These are phyloP conservation scores for Lapara coniferarum DNA, from an alignment of 2,888 invertebrate species.

Conservation along the genomic window DNA sequence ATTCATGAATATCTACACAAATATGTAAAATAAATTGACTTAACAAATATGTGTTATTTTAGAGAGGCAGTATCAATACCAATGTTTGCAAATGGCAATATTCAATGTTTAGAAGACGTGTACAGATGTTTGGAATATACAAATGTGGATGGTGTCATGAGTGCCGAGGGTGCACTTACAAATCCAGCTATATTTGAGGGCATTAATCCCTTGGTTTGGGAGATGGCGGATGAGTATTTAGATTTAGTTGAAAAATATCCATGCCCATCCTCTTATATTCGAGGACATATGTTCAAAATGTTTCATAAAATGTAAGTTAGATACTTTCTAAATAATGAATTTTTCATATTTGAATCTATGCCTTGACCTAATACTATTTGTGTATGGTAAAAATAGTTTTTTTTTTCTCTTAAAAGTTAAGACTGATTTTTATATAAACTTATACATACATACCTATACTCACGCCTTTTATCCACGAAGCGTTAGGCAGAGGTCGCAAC, in stretches of 20 bases:
- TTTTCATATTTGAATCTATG: no score
- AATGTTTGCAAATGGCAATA: slow-evolving; percentile 98
- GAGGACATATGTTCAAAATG: slow-evolving; percentile 98
- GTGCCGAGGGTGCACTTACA: slow-evolving; percentile 97
- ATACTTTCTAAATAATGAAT: background rate
- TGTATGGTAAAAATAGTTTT: no score
- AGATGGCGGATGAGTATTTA: slow-evolving; percentile 94
- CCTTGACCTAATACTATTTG: no score
- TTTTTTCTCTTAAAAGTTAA: no score
- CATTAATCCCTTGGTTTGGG: slow-evolving; percentile 92
- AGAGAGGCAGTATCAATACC: slow-evolving; percentile 95
- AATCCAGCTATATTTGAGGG: slow-evolving; percentile 97
- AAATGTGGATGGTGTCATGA: slow-evolving; percentile 94
- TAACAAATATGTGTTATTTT: slow-evolving; percentile 41
- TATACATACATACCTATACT: no score
- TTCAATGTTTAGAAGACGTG: slow-evolving; percentile 95
- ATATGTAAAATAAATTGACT: background rate
- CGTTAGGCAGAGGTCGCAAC: no score
- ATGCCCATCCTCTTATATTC: slow-evolving; percentile 93
- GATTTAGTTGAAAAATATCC: slow-evolving; percentile 91
- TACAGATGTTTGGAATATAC: slow-evolving; percentile 92
- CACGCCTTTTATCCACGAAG: no score
- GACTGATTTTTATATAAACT: no score
- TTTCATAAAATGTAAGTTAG: slow-evolving; percentile 94
- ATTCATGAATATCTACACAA: no score